Evolutionary conservation across 1,140 invertebrate genomes (phyloP).

Genomic region (Latrodectus geometricus): DNA sequence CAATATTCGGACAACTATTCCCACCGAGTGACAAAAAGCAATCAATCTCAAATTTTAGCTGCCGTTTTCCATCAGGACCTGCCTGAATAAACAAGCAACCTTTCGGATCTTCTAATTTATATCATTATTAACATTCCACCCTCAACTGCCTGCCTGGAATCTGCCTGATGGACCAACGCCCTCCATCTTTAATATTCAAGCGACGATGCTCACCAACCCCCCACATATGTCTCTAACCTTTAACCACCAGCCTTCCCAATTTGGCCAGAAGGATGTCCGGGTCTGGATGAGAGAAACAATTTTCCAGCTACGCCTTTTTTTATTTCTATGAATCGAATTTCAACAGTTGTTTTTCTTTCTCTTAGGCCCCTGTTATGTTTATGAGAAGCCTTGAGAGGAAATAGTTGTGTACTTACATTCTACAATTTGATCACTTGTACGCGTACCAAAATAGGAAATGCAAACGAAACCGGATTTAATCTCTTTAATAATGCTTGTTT

Average conservation of each 20-base stretch:
- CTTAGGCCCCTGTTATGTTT: conserved; percentile 1
- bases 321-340: conserved; percentile 50
- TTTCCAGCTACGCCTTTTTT: conserved; percentile 33
- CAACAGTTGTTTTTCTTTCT: not conserved
- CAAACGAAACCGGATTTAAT: not conserved
- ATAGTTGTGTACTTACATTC: not conserved
- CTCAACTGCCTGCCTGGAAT: conserved; percentile 13
- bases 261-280: conserved; percentile 53
- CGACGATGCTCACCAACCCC: conserved; percentile 9
- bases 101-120: not conserved
- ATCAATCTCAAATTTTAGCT: too few relatives aligned
- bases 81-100: too few relatives aligned
- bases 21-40: too few relatives aligned
- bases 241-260: conserved; percentile 15
- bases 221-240: conserved; percentile 15
- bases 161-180: conserved; percentile 38
- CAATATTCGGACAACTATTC: too few relatives aligned
- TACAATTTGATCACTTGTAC: not conserved
- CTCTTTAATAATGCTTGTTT: not conserved
- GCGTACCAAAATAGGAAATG: not conserved
- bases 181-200: conserved; percentile 52
- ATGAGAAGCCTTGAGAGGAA: not conserved
- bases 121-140: conserved; percentile 48
- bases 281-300: conserved; percentile 28
- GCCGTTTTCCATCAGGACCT: too few relatives aligned